Evolutionary conservation across 2,113 vertebrate species (phyloP).

Genomic region (Philantomba maxwellii): DNA sequence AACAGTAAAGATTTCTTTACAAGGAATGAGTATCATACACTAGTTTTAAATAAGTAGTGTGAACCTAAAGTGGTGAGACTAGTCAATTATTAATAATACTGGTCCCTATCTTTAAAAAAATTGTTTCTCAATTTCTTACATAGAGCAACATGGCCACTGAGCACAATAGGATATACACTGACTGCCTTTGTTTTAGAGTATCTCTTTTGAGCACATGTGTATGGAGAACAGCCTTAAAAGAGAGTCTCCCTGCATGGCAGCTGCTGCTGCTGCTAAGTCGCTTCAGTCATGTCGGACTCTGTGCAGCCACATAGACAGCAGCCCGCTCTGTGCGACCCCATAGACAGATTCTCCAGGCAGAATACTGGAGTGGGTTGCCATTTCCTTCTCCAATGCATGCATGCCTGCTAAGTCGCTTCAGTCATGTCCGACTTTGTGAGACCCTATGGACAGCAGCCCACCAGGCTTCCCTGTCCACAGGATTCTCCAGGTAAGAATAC

Average conservation of each 20-base stretch:
- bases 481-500: not conserved
- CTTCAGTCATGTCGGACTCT: not conserved
- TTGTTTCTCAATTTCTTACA: not conserved
- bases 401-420: not conserved
- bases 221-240: not conserved
- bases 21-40: constrained; percentile 47
- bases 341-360: not conserved
- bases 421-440: not conserved
- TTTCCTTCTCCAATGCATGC: not conserved
- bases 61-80: constrained; percentile 46
- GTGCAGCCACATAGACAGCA: not conserved
- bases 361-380: not conserved
- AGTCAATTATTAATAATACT: constrained; percentile 50
- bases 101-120: not conserved
- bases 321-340: not conserved
- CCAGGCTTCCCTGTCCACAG: not conserved
- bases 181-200: not conserved
- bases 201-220: not conserved
- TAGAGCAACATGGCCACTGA: not conserved
- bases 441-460: not conserved
- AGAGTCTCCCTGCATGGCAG: not conserved
- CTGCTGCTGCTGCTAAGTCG: not conserved
- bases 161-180: not conserved
- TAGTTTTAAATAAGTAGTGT: constrained; percentile 55
- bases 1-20: constrained; percentile 51